A percentile compares a stretch with the other conserved stretches of the same genome.
phyloP scores from a whole-genome alignment of 1,140 invertebrate genomes.

The Drosophila pandora region DNA sequence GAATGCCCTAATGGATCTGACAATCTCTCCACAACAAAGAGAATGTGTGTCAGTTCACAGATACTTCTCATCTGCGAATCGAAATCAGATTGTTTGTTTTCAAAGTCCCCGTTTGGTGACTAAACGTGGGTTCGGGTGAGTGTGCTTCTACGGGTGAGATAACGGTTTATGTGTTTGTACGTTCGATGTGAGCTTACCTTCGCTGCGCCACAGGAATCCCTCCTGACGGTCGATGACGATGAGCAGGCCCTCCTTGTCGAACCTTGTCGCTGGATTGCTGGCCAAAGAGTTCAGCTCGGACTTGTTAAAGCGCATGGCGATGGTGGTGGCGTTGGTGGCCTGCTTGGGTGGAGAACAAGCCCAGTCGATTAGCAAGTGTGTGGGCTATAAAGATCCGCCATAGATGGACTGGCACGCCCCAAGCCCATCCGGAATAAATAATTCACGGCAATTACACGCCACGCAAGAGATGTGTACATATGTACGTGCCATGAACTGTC shows the following conservation, averaged over 20 bases:
- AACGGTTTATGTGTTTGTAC: neutral
- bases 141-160: neutral
- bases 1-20: neutral
- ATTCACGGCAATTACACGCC: conserved; percentile 34
- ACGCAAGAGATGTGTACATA: conserved; percentile 18
- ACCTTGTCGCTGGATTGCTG: conserved; percentile 93
- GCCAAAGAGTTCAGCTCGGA: conserved; percentile 93
- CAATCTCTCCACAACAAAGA: neutral
- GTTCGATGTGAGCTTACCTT: conserved; percentile 86
- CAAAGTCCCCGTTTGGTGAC: neutral
- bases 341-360: neutral
- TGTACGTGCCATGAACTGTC: conserved; percentile 13
- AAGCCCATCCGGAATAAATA: conserved; percentile 19
- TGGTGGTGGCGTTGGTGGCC: conserved; percentile 83
- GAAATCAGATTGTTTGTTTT: neutral
- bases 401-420: conserved; percentile 26
- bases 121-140: neutral
- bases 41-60: no score
- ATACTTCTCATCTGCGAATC: no score
- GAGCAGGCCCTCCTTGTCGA: conserved; percentile 96
- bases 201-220: conserved; percentile 94
- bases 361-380: conserved; percentile 22
- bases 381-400: conserved; percentile 11
- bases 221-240: conserved; percentile 94
- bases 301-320: conserved; percentile 96